Evolutionary conservation across 2,113 vertebrate genomes (phyloP).

Genomic region (Bostrychus sinensis): DNA sequence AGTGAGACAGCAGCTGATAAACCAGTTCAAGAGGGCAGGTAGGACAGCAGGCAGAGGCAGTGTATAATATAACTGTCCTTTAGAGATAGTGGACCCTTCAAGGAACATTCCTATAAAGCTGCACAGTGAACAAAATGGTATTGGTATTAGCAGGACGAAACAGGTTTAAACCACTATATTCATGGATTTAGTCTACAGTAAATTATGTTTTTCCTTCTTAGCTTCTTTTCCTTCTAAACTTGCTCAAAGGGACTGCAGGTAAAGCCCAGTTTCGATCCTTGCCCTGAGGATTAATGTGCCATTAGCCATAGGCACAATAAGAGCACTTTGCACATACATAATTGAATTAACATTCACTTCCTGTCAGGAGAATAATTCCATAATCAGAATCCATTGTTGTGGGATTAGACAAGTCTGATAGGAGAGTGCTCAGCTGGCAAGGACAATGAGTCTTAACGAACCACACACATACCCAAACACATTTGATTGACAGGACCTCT

Average conservation of each 20-base stretch:
- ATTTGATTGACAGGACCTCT: slow-evolving; percentile 53
- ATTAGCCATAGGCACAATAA: slow-evolving; percentile 44
- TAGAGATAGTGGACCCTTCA: no score
- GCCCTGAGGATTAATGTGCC: slow-evolving; percentile 53
- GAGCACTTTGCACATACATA: slow-evolving; percentile 35
- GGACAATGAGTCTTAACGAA: slow-evolving; percentile 43
- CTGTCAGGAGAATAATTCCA: slow-evolving; percentile 52
- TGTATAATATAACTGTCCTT: background rate
- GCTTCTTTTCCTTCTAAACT: background rate
- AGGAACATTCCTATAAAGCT: background rate
- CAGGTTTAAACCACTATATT: no score
- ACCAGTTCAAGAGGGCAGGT: slow-evolving; percentile 89
- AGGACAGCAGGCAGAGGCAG: slow-evolving; percentile 10
- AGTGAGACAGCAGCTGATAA: slow-evolving; percentile 82
- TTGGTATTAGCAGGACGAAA: no score
- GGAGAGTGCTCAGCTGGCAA: slow-evolving; percentile 38
- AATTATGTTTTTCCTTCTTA: no score
- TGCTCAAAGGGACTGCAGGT: slow-evolving; percentile 15
- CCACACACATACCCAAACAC: background rate
- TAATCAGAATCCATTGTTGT: slow-evolving; percentile 60
- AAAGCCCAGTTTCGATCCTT: slow-evolving; percentile 79
- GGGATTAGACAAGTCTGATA: slow-evolving; percentile 36
- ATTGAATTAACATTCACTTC: slow-evolving; percentile 60
- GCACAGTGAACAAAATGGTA: background rate
- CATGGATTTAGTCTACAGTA: no score